Evolutionary conservation across 2,797 vertebrate genomes (phyloP), one percentile per base, ranked within the genome.

Genomic region (Taenioides sp.): DNA sequence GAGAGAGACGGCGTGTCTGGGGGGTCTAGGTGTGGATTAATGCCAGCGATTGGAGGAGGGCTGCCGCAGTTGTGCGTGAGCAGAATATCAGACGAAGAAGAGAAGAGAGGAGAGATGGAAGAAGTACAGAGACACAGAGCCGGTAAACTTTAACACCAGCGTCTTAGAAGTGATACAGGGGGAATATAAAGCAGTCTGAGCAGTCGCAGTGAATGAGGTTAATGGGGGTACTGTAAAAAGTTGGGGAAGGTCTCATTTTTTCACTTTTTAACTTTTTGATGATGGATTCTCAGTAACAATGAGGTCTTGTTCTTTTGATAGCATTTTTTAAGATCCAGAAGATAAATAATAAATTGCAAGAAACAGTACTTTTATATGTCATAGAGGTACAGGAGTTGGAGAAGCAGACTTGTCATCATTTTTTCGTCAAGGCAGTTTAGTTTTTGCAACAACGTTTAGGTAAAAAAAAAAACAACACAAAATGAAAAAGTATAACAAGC

Each of bases 51-150:
- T 96, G 96, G 95, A 94, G 94, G 94, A 94, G 76, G 75, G 82
- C 83, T 95, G 95, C 95, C 90, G 96, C 96, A 97, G 95, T 94
- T 94, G 90, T 92, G 94, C 95, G 95, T 97, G 96, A 94, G 95
- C 90, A 77, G 97, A 96, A 97, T 98, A 87, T 94, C 81, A 94
- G 94, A 95, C 79, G 20, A 70, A 75, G 77, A 43, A 83, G 47
- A 92, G 92, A 90, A 93, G 81, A 77, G 79, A 70, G 75, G 80
- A 80, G 84, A 88, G 88, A 91, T 80, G 82, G 77, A 83, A 85
- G 84, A 80, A 85, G 79, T 82, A 72, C 71, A 80, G 78, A 80
- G 78, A 78, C 62, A 55, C 79, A 50, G 72, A 76, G 77, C 31
- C 68, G 20, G 67, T 23, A 75, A 84, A 85, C 75, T 69, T 67